Evolutionary conservation across 2,113 vertebrate genomes (phyloP).

Genomic region (Tenebrosternarchus preto): DNA sequence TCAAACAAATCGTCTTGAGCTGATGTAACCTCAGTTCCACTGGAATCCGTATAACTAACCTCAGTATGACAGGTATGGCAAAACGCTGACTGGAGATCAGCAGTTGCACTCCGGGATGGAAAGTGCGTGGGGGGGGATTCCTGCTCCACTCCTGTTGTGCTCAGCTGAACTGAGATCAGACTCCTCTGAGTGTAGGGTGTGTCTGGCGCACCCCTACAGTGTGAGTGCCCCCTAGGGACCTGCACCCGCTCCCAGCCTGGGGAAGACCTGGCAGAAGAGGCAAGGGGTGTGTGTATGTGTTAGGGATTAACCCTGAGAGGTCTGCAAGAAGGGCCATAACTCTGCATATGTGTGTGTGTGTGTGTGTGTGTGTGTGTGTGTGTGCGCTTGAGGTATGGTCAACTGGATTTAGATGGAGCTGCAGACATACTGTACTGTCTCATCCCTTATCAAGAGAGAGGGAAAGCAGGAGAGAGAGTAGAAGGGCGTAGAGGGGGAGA

Average conservation of each 20-base stretch:
- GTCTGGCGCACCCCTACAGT: background rate
- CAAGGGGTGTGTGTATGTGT: constrained; percentile 20
- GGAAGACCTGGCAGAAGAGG: no score
- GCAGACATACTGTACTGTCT: background rate
- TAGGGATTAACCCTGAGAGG: constrained; percentile 49
- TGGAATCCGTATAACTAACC: no score
- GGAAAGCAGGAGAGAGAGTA: no score
- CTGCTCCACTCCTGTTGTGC: background rate
- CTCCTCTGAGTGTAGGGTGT: background rate
- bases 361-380: background rate
- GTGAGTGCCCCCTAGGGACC: no score
- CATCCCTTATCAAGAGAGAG: background rate
- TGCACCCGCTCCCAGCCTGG: no score
- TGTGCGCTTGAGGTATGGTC: background rate
- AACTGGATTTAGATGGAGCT: constrained; percentile 18
- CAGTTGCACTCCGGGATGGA: background rate
- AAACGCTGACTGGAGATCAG: no score
- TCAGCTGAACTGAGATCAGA: constrained; percentile 25
- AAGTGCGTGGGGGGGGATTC: background rate
- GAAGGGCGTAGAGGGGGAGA: no score
- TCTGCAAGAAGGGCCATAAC: constrained; percentile 39
- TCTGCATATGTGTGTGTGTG: constrained; percentile 48
- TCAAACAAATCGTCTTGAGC: no score
- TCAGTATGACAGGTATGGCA: no score
- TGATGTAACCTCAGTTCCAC: background rate